phyloP scores from a whole-genome alignment of 2,888 invertebrate species.

The Apodemia zela region DNA sequence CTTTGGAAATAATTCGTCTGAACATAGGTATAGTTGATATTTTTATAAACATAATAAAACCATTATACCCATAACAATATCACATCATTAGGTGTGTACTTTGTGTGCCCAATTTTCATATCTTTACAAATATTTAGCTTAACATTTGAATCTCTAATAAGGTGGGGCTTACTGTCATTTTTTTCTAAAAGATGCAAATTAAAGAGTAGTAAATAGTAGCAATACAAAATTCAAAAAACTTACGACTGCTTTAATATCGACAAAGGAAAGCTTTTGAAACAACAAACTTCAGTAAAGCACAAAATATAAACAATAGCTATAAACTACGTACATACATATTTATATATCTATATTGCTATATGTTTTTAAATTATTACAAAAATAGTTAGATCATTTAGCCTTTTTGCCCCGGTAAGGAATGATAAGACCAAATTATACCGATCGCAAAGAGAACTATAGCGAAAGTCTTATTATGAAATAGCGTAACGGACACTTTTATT shows the following conservation, averaged over 20 bases:
- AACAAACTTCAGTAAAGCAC: conserved; percentile 20
- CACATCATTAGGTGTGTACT: conserved; percentile 73
- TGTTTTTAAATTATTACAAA: conserved; percentile 31
- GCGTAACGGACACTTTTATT: conserved; percentile 25
- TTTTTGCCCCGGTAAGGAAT: conserved; percentile 81
- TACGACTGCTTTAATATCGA: not conserved
- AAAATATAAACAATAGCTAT: conserved; percentile 19
- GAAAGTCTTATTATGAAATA: conserved; percentile 53
- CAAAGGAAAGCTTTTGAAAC: not conserved
- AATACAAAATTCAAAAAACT: not conserved
- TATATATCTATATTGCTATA: conserved; percentile 20
- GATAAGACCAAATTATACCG: conserved; percentile 83
- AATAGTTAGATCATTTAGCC: conserved; percentile 34
- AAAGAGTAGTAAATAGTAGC: not conserved
- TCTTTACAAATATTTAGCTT: not conserved
- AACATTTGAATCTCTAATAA: not conserved
- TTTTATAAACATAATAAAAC: conserved; percentile 75
- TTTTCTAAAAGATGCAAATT: not conserved
- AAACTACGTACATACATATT: conserved; percentile 10
- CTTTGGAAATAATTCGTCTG: conserved; percentile 47
- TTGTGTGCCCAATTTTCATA: conserved; percentile 63
- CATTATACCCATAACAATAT: conserved; percentile 65
- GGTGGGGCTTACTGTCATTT: conserved; percentile 5
- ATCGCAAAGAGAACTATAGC: conserved; percentile 54
- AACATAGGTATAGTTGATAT: conserved; percentile 55